These are phyloP conservation scores for Blastobasis adustella DNA, from an alignment of 2,888 invertebrate species.

Conservation along the genomic window DNA sequence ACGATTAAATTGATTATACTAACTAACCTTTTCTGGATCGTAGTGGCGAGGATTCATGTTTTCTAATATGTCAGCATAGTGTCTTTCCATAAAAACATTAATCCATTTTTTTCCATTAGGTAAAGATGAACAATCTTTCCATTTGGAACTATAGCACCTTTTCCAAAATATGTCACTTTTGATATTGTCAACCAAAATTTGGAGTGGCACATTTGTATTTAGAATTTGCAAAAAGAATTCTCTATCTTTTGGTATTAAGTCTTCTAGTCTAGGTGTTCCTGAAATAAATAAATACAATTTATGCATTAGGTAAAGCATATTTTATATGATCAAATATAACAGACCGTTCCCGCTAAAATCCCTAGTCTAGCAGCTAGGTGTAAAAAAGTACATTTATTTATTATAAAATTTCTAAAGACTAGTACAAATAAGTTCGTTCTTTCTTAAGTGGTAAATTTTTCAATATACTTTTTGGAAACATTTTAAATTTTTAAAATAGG, in stretches of 20 bases:
- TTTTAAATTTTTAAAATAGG: too few species aligned
- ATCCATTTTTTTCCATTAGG: constrained; percentile 51
- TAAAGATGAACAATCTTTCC: constrained; percentile 40
- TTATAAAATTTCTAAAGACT: too few species aligned
- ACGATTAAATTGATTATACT: neutral
- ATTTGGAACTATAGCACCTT: constrained; percentile 53
- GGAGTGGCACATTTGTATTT: constrained; percentile 50
- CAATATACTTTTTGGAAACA: too few species aligned
- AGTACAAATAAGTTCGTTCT: too few species aligned
- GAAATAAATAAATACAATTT: too few species aligned
- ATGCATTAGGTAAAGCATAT: too few species aligned
- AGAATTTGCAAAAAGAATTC: constrained; percentile 58
- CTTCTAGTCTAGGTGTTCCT: constrained; percentile 37
- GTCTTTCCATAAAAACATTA: constrained; percentile 58
- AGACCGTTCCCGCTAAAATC: too few species aligned
- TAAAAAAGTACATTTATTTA: too few species aligned
- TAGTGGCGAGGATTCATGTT: constrained; percentile 63
- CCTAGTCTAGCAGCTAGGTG: too few species aligned
- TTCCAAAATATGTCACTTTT: constrained; percentile 67
- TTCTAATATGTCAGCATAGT: constrained; percentile 62
- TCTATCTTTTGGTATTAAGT: constrained; percentile 54
- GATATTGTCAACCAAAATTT: constrained; percentile 61
- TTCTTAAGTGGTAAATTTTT: too few species aligned
- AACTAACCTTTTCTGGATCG: constrained; percentile 61
- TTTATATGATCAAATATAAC: too few species aligned